These are phyloP conservation scores for Melipona bicolor DNA, from an alignment of 2,888 invertebrate genomes.

Conservation along the genomic window DNA sequence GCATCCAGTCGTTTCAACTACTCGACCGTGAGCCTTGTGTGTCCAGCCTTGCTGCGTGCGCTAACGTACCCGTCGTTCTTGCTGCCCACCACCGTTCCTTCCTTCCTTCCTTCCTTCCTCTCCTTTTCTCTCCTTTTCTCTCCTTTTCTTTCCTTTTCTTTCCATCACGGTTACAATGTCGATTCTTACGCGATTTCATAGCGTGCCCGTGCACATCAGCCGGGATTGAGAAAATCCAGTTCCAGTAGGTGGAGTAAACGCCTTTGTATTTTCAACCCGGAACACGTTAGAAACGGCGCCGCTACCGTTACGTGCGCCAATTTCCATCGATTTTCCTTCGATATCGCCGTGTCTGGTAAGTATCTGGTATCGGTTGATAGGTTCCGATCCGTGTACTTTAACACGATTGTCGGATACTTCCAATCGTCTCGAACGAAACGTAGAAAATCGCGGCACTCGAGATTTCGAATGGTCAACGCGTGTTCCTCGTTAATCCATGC, in stretches of 20 bases:
- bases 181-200: slow-evolving; percentile 39
- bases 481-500: slow-evolving; percentile 43
- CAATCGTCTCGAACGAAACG: background rate
- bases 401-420: background rate
- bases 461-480: slow-evolving; percentile 40
- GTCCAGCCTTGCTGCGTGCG: slow-evolving; percentile 41
- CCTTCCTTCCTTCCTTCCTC: background rate
- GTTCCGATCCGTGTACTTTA: background rate
- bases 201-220: background rate
- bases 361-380: background rate
- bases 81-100: background rate
- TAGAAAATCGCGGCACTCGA: background rate
- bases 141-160: background rate
- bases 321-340: slow-evolving; percentile 20
- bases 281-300: background rate
- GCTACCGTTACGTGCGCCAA: slow-evolving; percentile 2
- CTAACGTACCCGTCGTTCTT: slow-evolving; percentile 39
- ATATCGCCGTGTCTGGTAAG: slow-evolving; percentile 15
- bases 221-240: background rate
- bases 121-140: no score
- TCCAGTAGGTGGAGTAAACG: slow-evolving; percentile 29
- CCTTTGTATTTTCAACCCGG: slow-evolving; percentile 10
- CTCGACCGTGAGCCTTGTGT: slow-evolving; percentile 42
- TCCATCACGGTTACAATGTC: slow-evolving; percentile 32
- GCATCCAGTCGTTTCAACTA: slow-evolving; percentile 53